Conservation (phyloP, 2,888 invertebrate genomes). For the Torymus auratus region DNA sequence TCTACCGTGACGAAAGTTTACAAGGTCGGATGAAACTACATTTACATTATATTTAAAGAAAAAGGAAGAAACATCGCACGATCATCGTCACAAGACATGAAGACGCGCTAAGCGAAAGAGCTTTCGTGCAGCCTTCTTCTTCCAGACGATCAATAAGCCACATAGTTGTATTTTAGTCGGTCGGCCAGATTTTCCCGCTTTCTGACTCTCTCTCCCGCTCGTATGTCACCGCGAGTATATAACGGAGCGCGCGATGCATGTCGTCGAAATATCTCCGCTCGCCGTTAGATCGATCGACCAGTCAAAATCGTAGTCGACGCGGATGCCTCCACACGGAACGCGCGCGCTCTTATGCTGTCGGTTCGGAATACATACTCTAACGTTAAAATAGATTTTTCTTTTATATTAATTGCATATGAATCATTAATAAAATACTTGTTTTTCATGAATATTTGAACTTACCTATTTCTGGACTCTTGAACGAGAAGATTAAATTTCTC, state of each 20-base stretch:
- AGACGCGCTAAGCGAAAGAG: neutral
- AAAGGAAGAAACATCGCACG: conserved; percentile 14
- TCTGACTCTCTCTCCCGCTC: neutral
- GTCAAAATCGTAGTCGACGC: conserved; percentile 13
- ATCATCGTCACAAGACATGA: conserved; percentile 12
- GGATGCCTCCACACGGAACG: neutral
- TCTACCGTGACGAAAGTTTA: conserved; percentile 35
- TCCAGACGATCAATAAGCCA: conserved; percentile 40
- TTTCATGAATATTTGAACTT: conserved; percentile 14
- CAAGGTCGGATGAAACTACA: conserved; percentile 42
- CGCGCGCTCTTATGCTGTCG: neutral
- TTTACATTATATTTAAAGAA: neutral
- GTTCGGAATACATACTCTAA: too few species aligned
- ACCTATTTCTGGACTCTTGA: conserved; percentile 72
- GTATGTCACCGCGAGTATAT: too few species aligned
- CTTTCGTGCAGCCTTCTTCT: neutral
- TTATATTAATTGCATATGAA: too few species aligned
- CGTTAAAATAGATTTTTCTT: too few species aligned
- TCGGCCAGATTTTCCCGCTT: neutral
- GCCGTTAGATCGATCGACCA: conserved; percentile 40
- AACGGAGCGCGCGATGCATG: conserved; percentile 14
- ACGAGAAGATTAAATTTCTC: conserved; percentile 70
- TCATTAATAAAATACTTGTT: too few species aligned
- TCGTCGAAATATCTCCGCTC: neutral
- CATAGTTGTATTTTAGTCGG: conserved; percentile 9